Conservation (phyloP, 2,113 vertebrate species). For the Peromyscus californicus region DNA sequence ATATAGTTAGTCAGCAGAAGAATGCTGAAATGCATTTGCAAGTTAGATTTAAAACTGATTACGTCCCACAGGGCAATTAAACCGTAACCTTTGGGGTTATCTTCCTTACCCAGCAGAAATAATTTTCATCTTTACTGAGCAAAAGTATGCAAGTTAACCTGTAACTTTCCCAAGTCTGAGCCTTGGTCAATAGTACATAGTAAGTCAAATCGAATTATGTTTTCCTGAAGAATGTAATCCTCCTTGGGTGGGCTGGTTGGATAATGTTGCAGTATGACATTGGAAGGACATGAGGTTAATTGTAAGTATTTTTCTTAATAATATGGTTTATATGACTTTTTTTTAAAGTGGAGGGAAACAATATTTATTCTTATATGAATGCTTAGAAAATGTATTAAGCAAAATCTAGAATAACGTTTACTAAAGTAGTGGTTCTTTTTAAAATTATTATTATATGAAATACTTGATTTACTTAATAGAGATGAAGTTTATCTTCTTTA, state of each 20-base stretch:
- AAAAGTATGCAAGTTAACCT: not conserved
- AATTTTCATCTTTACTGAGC: conserved; percentile 23
- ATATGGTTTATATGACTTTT: conserved; percentile 35
- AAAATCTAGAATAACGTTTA: not conserved
- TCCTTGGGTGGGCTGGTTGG: not conserved
- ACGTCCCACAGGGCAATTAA: not conserved
- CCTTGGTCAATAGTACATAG: not conserved
- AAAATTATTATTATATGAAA: not conserved
- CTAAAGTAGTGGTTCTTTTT: not conserved
- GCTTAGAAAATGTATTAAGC: not conserved
- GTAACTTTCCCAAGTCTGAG: not conserved
- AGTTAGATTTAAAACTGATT: conserved; percentile 38
- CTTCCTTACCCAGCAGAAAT: not conserved
- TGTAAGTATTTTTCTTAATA: conserved; percentile 39
- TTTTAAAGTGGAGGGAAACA: not conserved
- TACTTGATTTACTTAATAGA: conserved; percentile 16
- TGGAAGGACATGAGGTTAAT: not conserved
- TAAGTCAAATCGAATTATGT: conserved; percentile 18
- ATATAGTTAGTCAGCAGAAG: not conserved
- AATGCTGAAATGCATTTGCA: not conserved
- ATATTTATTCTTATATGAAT: not conserved
- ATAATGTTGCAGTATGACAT: not conserved
- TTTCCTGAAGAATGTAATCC: conserved; percentile 10
- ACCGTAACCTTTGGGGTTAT: conserved; percentile 40
- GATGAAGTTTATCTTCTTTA: conserved; percentile 11